A percentile compares a stretch with the other conserved stretches of the same genome.
phyloP scores from a whole-genome alignment of 2,888 invertebrate genomes.

The Ormyrus thymus region DNA sequence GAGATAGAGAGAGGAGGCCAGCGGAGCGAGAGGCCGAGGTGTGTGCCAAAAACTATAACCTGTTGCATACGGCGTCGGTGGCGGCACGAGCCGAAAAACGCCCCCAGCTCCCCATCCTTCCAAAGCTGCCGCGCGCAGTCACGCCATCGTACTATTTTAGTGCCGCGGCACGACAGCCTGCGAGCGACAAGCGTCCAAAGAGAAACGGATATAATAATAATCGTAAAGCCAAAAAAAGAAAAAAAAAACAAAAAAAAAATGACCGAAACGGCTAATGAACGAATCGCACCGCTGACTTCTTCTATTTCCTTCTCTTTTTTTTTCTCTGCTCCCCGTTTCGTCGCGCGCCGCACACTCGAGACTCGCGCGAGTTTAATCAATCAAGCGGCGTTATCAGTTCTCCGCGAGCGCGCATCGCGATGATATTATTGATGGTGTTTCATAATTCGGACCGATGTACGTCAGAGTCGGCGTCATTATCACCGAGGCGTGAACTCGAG shows the following conservation, averaged over 20 bases:
- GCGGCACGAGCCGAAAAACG: slow-evolving; percentile 72
- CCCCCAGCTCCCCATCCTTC: slow-evolving; percentile 63
- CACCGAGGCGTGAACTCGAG: slow-evolving; percentile 23
- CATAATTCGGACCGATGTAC: slow-evolving; percentile 44
- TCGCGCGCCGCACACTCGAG: slow-evolving; percentile 26
- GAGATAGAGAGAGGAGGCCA: slow-evolving; percentile 55
- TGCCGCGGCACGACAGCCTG: slow-evolving; percentile 25
- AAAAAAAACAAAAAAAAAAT: too few relatives aligned
- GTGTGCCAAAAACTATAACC: slow-evolving; percentile 75
- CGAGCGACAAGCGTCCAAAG: slow-evolving; percentile 10
- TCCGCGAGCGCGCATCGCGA: slow-evolving; percentile 40
- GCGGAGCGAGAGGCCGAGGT: slow-evolving; percentile 61
- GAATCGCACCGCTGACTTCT: too few relatives aligned
- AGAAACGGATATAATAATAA: slow-evolving; percentile 2
- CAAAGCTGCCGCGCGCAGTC: slow-evolving; percentile 17
- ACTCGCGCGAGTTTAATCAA: slow-evolving; percentile 50
- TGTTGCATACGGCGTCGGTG: slow-evolving; percentile 68
- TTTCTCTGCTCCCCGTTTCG: neutral
- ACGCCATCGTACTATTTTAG: slow-evolving; percentile 47
- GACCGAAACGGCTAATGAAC: too few relatives aligned
- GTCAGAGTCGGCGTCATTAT: slow-evolving; percentile 41
- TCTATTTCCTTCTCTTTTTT: neutral
- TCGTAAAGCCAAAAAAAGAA: neutral
- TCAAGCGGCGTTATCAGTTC: slow-evolving; percentile 47
- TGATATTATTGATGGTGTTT: slow-evolving; percentile 52